These are phyloP conservation scores for Platycercus adscitus DNA, from an alignment of 2,113 vertebrate genomes.

Conservation along the genomic window DNA sequence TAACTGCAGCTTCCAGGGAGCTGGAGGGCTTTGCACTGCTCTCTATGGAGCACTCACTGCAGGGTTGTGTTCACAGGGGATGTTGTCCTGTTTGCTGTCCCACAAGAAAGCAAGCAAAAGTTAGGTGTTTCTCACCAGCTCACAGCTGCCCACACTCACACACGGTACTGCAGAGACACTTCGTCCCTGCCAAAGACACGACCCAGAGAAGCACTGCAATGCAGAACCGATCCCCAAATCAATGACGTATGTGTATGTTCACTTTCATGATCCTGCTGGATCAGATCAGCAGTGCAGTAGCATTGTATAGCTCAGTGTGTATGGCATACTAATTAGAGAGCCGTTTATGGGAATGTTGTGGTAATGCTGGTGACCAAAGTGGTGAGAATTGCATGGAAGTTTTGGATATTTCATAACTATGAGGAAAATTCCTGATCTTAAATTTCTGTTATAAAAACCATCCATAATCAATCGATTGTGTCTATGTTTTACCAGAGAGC, in stretches of 20 bases:
- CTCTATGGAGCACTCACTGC: rapidly evolving
- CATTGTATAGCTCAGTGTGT: rapidly evolving
- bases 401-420: neutral
- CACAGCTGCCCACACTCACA: rapidly evolving
- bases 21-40: neutral
- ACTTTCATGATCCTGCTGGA: neutral
- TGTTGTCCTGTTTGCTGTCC: rapidly evolving
- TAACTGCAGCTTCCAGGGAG: neutral
- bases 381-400: neutral
- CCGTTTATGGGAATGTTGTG: rapidly evolving
- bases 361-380: neutral
- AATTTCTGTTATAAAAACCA: neutral
- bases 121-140: rapidly evolving
- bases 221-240: neutral
- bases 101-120: too few species aligned
- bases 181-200: neutral
- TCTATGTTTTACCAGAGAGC: neutral
- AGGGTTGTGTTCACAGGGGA: rapidly evolving
- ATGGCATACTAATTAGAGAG: neutral
- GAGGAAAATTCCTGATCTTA: neutral
- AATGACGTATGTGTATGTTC: rapidly evolving
- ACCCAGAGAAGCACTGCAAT: neutral
- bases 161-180: rapidly evolving
- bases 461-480: rapidly evolving
- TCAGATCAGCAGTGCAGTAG: neutral